A percentile compares a stretch with the other conserved stretches of the same genome.
phyloP scores from a whole-genome alignment of 2,797 vertebrate genomes.

The Xerus rutilus region DNA sequence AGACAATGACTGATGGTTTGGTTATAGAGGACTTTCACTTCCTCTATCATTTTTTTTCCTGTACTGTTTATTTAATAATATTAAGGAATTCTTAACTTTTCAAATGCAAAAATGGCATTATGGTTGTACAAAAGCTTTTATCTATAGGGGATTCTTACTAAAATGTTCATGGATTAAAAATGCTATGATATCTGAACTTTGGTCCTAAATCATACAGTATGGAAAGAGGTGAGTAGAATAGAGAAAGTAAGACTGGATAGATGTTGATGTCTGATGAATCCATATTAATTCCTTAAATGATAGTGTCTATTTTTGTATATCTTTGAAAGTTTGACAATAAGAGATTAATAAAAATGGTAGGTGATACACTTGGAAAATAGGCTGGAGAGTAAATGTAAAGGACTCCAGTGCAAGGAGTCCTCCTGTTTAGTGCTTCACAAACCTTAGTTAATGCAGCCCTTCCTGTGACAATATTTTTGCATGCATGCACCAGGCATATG shows the following conservation, averaged over 20 bases:
- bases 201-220: background rate
- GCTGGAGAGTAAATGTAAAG: conserved; percentile 4
- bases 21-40: background rate
- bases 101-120: conserved; percentile 9
- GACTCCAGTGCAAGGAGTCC: background rate
- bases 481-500: conserved; percentile 78
- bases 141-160: conserved; percentile 4
- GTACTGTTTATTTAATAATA: background rate
- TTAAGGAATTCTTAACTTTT: background rate
- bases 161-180: background rate
- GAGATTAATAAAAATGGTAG: conserved; percentile 5
- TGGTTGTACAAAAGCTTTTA: conserved; percentile 37
- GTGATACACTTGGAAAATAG: background rate
- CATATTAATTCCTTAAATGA: background rate
- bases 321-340: background rate
- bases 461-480: conserved; percentile 26
- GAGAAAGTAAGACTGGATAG: conserved; percentile 15
- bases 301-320: background rate
- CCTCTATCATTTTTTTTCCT: conserved; percentile 9
- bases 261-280: background rate
- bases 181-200: background rate
- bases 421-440: background rate
- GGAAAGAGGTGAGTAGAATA: background rate
- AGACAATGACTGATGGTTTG: background rate
- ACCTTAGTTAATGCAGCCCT: background rate